Percentiles rank a stretch among this genome's conserved stretches.
These are phyloP conservation scores for Drosophila trapezifrons DNA, from an alignment of 1,140 invertebrate species.

Conservation along the genomic window DNA sequence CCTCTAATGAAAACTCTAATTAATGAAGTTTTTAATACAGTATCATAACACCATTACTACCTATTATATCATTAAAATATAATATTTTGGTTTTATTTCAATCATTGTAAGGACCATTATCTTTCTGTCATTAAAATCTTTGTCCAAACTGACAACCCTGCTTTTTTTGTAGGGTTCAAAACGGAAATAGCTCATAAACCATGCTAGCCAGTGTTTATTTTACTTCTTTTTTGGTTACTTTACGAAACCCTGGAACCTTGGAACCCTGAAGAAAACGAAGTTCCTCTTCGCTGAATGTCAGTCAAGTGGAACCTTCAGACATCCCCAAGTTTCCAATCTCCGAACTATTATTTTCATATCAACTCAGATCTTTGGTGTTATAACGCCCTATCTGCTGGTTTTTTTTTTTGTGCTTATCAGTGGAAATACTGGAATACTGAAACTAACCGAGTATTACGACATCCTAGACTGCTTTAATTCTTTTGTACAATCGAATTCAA, in stretches of 20 bases:
- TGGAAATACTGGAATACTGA: background rate
- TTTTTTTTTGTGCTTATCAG: slow-evolving; percentile 27
- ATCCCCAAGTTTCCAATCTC: slow-evolving; percentile 10
- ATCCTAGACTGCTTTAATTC: slow-evolving; percentile 31
- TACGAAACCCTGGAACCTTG: background rate
- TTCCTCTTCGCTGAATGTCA: slow-evolving; percentile 6
- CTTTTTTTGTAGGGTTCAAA: no score
- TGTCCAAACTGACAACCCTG: no score
- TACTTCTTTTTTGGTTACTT: background rate
- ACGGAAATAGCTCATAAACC: background rate
- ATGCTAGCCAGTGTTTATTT: background rate
- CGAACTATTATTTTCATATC: slow-evolving; percentile 11
- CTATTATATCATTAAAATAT: no score
- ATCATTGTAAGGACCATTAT: no score
- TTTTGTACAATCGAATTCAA: slow-evolving; percentile 41
- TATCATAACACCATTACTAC: no score
- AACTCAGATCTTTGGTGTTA: slow-evolving; percentile 18
- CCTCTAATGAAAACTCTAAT: no score
- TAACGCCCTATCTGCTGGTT: slow-evolving; percentile 2
- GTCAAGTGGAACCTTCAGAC: slow-evolving; percentile 22
- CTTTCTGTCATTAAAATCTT: no score
- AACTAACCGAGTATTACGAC: slow-evolving; percentile 28
- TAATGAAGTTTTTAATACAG: no score
- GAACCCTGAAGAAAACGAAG: background rate
- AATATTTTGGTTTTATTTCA: no score